Percentiles rank a stretch among this genome's conserved stretches.
These are phyloP conservation scores for Lycopodina hypogea DNA, from an alignment of 37 sponge, comb jelly and placozoan genomes.

Conservation along the genomic window DNA sequence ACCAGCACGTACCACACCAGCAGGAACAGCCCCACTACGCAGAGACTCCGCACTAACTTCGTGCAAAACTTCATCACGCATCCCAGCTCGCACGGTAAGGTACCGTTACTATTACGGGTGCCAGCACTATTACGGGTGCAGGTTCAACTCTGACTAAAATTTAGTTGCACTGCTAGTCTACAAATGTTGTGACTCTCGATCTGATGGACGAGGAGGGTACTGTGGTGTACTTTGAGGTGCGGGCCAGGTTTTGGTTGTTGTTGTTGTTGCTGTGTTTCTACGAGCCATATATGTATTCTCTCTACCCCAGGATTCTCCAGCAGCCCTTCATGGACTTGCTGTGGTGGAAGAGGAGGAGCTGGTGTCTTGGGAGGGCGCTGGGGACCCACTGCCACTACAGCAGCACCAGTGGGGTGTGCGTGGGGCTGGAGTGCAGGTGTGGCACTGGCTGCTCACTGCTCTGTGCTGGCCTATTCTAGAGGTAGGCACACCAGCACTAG, in stretches of 20 bases:
- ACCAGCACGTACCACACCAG: conserved; percentile 39
- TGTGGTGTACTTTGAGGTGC: conserved; percentile 38
- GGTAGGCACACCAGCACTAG: no score
- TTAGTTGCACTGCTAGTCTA: no score
- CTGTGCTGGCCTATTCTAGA: background rate
- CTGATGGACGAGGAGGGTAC: conserved; percentile 43
- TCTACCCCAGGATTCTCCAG: conserved; percentile 6
- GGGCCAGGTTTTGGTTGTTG: no score
- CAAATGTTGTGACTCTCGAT: background rate
- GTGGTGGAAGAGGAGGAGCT: background rate
- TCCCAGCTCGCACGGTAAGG: no score
- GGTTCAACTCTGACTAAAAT: no score
- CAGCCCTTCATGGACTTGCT: no score
- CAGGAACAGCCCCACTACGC: conserved; percentile 14
- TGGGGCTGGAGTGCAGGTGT: background rate
- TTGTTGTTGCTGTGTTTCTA: background rate
- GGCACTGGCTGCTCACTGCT: no score
- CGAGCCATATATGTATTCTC: background rate
- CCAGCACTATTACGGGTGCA: no score
- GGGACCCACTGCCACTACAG: no score
- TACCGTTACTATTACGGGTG: no score
- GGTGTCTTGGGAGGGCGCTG: no score
- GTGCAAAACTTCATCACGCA: background rate
- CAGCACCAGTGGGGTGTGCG: no score
- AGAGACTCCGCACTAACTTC: conserved; percentile 62